Evolutionary conservation across 2,113 vertebrate genomes (phyloP).

Genomic region (Fulica atra): DNA sequence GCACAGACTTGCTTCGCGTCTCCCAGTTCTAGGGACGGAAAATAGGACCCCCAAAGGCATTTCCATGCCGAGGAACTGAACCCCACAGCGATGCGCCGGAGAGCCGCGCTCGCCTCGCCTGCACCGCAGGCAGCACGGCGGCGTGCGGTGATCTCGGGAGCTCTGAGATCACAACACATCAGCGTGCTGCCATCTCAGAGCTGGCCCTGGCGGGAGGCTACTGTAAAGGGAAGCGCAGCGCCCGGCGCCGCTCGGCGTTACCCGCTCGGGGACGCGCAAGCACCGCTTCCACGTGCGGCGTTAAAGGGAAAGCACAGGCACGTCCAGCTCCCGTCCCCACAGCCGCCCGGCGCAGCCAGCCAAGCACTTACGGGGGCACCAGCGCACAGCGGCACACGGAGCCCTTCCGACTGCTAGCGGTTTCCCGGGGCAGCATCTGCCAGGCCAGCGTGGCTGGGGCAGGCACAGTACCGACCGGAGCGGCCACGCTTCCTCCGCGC

Average conservation of each 20-base stretch:
- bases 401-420: accelerated
- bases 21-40: not conserved
- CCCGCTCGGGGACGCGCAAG: not conserved
- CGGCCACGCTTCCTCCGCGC: too few relatives aligned
- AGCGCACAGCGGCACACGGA: accelerated
- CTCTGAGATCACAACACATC: too few relatives aligned
- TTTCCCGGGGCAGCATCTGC: accelerated
- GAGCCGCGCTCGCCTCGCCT: accelerated
- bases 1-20: not conserved
- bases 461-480: too few relatives aligned
- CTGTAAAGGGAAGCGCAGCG: not conserved
- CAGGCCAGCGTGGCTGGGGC: not conserved
- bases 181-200: too few relatives aligned
- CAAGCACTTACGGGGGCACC: accelerated
- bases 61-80: not conserved
- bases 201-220: accelerated
- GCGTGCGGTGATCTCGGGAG: accelerated
- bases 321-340: accelerated
- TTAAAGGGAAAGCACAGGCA: not conserved
- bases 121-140: not conserved
- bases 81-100: accelerated
- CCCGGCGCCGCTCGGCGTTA: not conserved
- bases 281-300: not conserved
- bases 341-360: not conserved
- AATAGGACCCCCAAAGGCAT: not conserved